Conservation (phyloP, 1,140 invertebrate species). For the Caenorhabditis briggsae region DNA sequence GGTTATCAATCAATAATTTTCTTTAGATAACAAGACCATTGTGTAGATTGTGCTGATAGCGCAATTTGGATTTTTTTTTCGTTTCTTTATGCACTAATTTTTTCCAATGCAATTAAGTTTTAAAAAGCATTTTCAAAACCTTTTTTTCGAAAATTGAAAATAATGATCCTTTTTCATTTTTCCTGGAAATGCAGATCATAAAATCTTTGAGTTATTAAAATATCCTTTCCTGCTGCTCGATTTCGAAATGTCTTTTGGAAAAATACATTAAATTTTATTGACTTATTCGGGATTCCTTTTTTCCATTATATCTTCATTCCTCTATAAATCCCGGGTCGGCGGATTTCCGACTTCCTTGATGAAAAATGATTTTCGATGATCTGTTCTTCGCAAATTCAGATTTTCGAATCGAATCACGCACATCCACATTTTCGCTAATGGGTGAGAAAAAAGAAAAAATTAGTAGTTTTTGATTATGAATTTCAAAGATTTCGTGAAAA, state of each 20-base stretch:
- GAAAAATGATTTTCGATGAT: conserved; percentile 3
- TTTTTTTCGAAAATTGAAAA: too few relatives aligned
- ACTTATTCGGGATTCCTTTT: background rate
- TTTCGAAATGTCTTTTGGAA: background rate
- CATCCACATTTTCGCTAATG: background rate
- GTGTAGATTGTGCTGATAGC: background rate
- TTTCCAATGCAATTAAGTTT: background rate
- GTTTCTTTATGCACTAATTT: background rate
- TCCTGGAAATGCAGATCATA: too few relatives aligned
- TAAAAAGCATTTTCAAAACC: background rate
- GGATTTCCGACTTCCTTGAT: background rate
- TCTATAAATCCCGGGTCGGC: background rate
- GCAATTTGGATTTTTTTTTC: background rate
- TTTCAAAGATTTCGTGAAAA: too few relatives aligned
- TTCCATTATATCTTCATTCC: background rate
- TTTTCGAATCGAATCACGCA: background rate
- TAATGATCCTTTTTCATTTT: too few relatives aligned
- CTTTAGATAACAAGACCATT: background rate
- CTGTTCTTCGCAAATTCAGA: background rate
- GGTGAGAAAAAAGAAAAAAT: background rate
- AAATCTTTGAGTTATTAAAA: background rate
- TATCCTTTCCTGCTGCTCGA: background rate
- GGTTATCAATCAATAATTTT: conserved; percentile 36
- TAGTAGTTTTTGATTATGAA: too few relatives aligned
- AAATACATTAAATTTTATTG: conserved; percentile 17